Percentiles rank a stretch among this genome's conserved stretches.
phyloP scores from a whole-genome alignment of 2,113 vertebrate species.

The Aldabrachelys gigantea region DNA sequence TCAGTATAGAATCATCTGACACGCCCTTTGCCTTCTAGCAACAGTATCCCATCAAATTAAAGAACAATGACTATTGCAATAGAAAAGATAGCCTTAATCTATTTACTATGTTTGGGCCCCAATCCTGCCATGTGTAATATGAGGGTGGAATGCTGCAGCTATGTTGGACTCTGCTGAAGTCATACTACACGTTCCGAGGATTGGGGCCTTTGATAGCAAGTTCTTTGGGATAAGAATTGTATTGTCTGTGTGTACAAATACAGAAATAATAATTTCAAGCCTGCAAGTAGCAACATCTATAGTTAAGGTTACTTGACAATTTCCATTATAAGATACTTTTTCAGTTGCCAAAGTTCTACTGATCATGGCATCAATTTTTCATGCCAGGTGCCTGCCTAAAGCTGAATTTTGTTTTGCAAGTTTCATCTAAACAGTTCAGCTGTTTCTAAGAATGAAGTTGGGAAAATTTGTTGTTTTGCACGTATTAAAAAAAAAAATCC shows the following conservation, averaged over 20 bases:
- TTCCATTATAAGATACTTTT: not conserved
- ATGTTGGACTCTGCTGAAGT: not conserved
- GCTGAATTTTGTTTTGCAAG: not conserved
- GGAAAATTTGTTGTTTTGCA: not conserved
- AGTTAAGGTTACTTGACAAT: not conserved
- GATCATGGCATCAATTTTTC: not conserved
- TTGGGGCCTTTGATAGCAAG: not conserved
- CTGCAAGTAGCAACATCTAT: not conserved
- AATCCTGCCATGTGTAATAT: not conserved
- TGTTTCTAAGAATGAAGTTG: not conserved
- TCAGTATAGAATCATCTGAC: not conserved
- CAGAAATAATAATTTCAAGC: not conserved
- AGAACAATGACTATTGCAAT: constrained; percentile 6
- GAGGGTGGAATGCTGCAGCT: not conserved
- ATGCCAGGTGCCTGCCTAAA: not conserved
- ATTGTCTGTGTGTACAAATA: not conserved
- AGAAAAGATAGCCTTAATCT: not conserved
- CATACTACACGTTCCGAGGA: not conserved
- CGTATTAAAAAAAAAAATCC: not conserved
- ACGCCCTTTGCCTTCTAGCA: not conserved
- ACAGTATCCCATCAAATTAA: constrained; percentile 7
- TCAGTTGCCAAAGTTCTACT: not conserved
- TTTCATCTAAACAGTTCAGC: not conserved
- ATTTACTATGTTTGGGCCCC: not conserved
- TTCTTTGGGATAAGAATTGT: not conserved